Percentiles rank a stretch among this genome's conserved stretches.
Conservation (phyloP, 2,797 vertebrate species). For the Halcyon badia region DNA sequence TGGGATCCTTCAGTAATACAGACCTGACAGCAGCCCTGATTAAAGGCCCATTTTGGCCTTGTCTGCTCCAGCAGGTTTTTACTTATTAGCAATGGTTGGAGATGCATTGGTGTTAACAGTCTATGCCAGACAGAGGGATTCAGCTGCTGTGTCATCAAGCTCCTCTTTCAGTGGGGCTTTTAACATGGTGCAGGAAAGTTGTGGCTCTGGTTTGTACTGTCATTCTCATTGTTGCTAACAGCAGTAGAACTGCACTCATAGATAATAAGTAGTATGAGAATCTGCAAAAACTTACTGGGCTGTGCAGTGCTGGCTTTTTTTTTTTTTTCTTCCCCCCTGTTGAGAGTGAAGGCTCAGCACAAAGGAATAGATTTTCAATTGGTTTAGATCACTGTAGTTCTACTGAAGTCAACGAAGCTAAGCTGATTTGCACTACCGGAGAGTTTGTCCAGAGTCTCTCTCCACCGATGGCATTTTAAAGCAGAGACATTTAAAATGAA, state of each 20-base stretch:
- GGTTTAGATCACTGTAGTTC: conserved; percentile 19
- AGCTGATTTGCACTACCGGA: background rate
- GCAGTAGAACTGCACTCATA: background rate
- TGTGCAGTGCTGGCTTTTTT: background rate
- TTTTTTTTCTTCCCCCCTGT: background rate
- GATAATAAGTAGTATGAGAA: background rate
- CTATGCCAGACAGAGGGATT: background rate
- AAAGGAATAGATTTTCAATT: background rate
- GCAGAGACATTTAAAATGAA: conserved; percentile 49
- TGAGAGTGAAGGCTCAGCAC: conserved; percentile 2
- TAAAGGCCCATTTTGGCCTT: background rate
- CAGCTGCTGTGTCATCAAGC: background rate
- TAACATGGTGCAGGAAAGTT: background rate
- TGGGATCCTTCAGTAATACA: background rate
- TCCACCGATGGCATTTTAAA: conserved; percentile 46
- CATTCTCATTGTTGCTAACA: background rate
- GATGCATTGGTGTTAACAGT: background rate
- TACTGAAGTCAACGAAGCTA: background rate
- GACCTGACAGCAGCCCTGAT: background rate
- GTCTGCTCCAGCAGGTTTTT: background rate
- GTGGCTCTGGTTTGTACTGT: background rate
- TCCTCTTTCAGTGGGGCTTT: background rate
- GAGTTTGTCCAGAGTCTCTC: background rate
- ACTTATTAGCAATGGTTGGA: background rate
- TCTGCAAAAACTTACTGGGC: background rate